Conservation (phyloP, 2,113 vertebrate genomes). For the Uria lomvia region DNA sequence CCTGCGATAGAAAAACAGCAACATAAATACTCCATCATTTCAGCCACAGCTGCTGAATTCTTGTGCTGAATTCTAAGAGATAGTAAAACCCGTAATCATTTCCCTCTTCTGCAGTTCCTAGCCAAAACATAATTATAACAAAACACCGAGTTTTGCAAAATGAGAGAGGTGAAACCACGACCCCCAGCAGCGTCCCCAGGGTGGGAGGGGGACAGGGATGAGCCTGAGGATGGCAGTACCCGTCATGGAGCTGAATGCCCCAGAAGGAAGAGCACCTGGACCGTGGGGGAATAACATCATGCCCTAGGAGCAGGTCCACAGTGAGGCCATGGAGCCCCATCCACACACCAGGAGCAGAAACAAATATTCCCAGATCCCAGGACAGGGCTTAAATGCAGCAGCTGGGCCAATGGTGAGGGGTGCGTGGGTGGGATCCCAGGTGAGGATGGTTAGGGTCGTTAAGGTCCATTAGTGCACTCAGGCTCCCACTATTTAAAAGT, state of each 20-base stretch:
- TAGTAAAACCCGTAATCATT: neutral
- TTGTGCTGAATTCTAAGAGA: slow-evolving; percentile 26
- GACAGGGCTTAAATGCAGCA: neutral
- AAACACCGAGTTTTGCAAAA: neutral
- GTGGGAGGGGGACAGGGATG: neutral
- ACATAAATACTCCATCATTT: slow-evolving; percentile 20
- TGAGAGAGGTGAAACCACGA: neutral
- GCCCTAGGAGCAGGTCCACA: accelerated
- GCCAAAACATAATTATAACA: slow-evolving; percentile 45
- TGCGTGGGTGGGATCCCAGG: neutral
- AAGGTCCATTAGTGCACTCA: neutral
- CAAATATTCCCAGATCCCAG: accelerated
- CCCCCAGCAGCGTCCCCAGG: neutral
- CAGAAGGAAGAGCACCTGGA: neutral
- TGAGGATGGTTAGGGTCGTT: neutral
- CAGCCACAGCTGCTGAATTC: slow-evolving; percentile 44
- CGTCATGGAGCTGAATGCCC: accelerated
- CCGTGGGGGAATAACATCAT: accelerated
- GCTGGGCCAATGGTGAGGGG: neutral
- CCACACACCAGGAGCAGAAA: accelerated
- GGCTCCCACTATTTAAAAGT: neutral
- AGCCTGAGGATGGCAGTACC: neutral
- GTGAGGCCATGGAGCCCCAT: accelerated
- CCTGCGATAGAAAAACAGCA: slow-evolving; percentile 8
- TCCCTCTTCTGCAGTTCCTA: slow-evolving; percentile 29